These are phyloP conservation scores for Morpho deidamia DNA, from an alignment of 2,888 invertebrate species.

Conservation along the genomic window DNA sequence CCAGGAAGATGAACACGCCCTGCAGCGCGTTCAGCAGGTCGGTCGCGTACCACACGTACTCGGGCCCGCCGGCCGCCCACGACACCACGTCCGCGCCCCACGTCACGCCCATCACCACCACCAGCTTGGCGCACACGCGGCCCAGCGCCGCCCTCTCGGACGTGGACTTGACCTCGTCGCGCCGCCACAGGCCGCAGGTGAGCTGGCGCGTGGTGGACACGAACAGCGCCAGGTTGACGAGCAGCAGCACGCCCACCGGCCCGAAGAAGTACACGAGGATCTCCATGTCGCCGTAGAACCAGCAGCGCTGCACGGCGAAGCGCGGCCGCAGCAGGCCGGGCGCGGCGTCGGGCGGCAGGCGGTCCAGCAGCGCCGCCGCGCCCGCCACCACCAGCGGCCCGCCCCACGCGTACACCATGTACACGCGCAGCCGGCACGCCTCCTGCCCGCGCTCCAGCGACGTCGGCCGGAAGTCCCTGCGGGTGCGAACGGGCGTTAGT, in stretches of 20 bases:
- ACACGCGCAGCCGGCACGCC: constrained; percentile 86
- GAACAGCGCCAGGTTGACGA: constrained; percentile 88
- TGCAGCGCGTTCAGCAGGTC: constrained; percentile 92
- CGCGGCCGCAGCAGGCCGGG: constrained; percentile 84
- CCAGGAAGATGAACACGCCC: constrained; percentile 92
- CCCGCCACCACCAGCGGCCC: constrained; percentile 87
- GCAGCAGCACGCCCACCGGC: constrained; percentile 87
- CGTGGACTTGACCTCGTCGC: constrained; percentile 92
- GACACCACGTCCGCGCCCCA: constrained; percentile 88
- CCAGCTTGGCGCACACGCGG: constrained; percentile 90
- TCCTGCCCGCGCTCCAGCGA: constrained; percentile 92
- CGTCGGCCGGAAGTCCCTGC: constrained; percentile 89
- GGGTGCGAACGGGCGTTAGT: too few species aligned
- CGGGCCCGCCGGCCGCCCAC: constrained; percentile 89
- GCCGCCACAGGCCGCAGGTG: constrained; percentile 92
- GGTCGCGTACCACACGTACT: constrained; percentile 89
- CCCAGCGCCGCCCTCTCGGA: constrained; percentile 85
- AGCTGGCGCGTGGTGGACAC: constrained; percentile 89
- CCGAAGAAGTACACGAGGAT: constrained; percentile 91
- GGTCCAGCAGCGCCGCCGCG: constrained; percentile 85
- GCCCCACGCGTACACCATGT: constrained; percentile 92
- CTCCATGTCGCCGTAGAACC: constrained; percentile 91
- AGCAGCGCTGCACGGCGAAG: constrained; percentile 88
- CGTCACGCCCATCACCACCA: constrained; percentile 79
- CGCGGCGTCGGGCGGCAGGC: constrained; percentile 76